phyloP scores from a whole-genome alignment of 2,113 vertebrate genomes.

The Cavia aperea region DNA sequence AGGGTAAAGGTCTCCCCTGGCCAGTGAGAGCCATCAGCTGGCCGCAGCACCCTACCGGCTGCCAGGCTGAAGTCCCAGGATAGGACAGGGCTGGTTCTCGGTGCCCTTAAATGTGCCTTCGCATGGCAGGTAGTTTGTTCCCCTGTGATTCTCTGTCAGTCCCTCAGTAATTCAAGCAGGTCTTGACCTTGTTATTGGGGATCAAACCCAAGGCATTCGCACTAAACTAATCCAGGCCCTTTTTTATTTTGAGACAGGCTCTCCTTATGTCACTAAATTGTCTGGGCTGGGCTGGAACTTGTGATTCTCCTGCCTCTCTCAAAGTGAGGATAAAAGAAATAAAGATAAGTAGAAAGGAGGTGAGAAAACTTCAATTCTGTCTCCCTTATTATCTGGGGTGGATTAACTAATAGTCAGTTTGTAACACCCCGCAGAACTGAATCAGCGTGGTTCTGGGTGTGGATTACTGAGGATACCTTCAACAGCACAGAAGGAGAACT shows the following conservation, averaged over 20 bases:
- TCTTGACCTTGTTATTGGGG: background rate
- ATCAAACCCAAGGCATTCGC: background rate
- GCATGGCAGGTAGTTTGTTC: background rate
- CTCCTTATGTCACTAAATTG: background rate
- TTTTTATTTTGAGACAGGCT: background rate
- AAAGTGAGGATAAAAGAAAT: background rate
- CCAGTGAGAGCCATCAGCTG: background rate
- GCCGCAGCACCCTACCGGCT: background rate
- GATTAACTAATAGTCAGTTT: background rate
- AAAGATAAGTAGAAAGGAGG: background rate
- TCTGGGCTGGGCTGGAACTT: background rate
- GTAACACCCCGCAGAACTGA: background rate
- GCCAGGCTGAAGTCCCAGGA: background rate
- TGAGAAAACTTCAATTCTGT: background rate
- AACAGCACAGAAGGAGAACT: background rate
- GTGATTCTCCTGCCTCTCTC: background rate
- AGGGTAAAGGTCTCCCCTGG: background rate
- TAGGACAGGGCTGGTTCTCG: background rate
- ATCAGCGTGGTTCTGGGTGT: background rate
- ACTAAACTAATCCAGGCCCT: background rate
- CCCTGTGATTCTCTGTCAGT: background rate
- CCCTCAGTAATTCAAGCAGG: no score
- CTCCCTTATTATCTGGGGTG: background rate
- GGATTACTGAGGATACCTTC: background rate
- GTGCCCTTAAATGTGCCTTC: background rate